These are phyloP conservation scores for Cepphus grylle DNA, from an alignment of 2,113 vertebrate genomes.

Conservation along the genomic window DNA sequence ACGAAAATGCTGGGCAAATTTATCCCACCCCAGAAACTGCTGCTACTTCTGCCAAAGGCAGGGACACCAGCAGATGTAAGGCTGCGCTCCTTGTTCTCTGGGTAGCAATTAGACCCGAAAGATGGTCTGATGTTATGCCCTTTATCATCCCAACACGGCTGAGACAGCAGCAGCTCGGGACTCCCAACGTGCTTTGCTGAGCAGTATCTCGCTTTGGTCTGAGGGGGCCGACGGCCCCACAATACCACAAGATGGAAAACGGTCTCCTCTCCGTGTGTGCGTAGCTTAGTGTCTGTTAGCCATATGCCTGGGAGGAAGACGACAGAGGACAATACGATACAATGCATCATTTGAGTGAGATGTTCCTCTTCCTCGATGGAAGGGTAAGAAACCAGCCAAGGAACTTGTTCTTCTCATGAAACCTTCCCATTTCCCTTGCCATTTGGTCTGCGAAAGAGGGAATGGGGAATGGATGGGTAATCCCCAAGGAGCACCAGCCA, in stretches of 20 bases:
- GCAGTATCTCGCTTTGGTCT: not conserved
- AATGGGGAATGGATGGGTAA: constrained; percentile 4
- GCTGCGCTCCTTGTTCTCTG: not conserved
- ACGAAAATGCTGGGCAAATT: not conserved
- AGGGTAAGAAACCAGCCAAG: not conserved
- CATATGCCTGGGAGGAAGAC: not conserved
- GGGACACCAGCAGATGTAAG: not conserved
- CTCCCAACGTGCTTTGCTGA: not conserved
- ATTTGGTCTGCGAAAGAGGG: not conserved
- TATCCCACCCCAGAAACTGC: not conserved
- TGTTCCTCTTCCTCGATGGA: not conserved
- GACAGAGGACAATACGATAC: not conserved
- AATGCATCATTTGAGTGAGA: not conserved
- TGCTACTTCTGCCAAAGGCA: not conserved
- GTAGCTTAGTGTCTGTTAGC: not conserved
- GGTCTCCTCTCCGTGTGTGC: not conserved
- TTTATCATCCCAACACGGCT: not conserved
- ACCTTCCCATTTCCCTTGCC: not conserved
- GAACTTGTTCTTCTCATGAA: not conserved
- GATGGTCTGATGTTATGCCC: not conserved
- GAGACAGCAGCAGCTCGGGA: not conserved
- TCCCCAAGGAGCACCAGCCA: constrained; percentile 1
- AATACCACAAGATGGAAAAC: not conserved
- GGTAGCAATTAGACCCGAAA: not conserved
- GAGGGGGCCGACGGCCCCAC: not conserved